phyloP scores from a whole-genome alignment of 2,888 invertebrate genomes.

The Adelognathus sp. region DNA sequence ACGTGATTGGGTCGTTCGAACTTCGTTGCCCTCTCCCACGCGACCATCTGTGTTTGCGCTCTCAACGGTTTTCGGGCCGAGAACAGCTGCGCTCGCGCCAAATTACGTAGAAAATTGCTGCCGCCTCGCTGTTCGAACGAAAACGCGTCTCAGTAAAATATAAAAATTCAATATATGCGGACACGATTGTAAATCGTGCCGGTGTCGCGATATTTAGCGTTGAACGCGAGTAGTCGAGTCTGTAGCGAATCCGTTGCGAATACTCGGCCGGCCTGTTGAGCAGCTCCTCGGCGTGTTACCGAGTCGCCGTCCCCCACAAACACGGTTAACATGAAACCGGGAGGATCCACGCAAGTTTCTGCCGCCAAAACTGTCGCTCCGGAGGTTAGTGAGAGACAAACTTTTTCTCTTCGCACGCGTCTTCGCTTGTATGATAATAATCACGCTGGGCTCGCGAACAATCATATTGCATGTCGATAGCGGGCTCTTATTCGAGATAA shows the following conservation, averaged over 20 bases:
- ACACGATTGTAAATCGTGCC: not conserved
- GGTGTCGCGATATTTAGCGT: not conserved
- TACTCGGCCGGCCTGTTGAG: not conserved
- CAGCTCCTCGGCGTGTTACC: conserved; percentile 28
- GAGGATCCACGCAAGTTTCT: conserved; percentile 72
- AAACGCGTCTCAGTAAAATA: not conserved
- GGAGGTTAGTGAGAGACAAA: conserved; percentile 72
- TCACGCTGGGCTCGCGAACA: not conserved
- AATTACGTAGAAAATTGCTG: not conserved
- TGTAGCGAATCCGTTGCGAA: not conserved
- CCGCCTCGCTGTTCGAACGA: not conserved
- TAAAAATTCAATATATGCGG: not conserved
- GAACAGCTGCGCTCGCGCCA: conserved; percentile 14
- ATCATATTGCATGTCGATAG: not conserved
- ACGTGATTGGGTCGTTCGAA: conserved; percentile 13
- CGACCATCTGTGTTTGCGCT: not conserved
- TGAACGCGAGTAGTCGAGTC: not conserved
- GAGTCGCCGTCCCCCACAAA: conserved; percentile 31
- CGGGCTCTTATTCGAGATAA: not conserved
- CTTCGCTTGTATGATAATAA: not conserved
- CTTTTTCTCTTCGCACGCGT: not conserved
- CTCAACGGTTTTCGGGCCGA: conserved; percentile 23
- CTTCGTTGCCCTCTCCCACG: not conserved
- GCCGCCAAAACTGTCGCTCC: conserved; percentile 68
- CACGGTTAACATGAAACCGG: conserved; percentile 71